Conservation (phyloP, 64 coral and sea anemone genomes). For the Montipora efflorescens region DNA sequence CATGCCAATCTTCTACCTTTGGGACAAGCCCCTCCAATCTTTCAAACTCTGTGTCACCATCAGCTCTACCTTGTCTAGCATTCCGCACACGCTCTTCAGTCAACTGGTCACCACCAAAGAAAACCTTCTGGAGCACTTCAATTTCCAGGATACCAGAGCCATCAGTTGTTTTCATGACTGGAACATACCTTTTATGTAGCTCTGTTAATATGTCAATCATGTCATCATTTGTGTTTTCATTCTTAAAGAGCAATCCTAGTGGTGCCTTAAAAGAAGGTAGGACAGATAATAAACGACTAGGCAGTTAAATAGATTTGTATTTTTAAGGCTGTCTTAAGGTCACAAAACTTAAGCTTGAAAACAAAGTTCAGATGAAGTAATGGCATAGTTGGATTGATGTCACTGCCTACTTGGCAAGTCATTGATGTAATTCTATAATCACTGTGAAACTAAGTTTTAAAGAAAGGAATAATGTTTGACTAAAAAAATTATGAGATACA, state of each 20-base stretch:
- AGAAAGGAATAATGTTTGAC: too few relatives aligned
- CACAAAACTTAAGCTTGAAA: too few relatives aligned
- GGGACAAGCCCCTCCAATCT: slow-evolving; percentile 27
- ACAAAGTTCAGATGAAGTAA: too few relatives aligned
- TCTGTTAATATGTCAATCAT: slow-evolving; percentile 36
- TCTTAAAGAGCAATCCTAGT: slow-evolving; percentile 20
- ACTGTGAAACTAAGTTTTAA: too few relatives aligned
- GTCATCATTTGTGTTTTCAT: slow-evolving; percentile 15
- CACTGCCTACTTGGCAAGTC: too few relatives aligned
- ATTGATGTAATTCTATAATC: too few relatives aligned
- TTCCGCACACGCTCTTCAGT: slow-evolving; percentile 29
- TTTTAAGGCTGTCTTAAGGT: too few relatives aligned
- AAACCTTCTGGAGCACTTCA: not conserved
- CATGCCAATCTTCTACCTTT: slow-evolving; percentile 38
- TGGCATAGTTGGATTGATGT: too few relatives aligned
- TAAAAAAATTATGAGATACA: too few relatives aligned
- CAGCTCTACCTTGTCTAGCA: slow-evolving; percentile 8
- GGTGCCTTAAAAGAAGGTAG: not conserved
- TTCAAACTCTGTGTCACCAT: slow-evolving; percentile 37
- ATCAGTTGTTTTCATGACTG: not conserved
- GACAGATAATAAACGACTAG: too few relatives aligned
- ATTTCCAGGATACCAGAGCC: not conserved
- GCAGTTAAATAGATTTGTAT: too few relatives aligned
- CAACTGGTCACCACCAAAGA: slow-evolving; percentile 44
- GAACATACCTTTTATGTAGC: slow-evolving; percentile 19